Percentiles rank a stretch among this genome's conserved stretches.
phyloP scores from a whole-genome alignment of 2,113 vertebrate genomes.

The Pseudopodoces humilis region DNA sequence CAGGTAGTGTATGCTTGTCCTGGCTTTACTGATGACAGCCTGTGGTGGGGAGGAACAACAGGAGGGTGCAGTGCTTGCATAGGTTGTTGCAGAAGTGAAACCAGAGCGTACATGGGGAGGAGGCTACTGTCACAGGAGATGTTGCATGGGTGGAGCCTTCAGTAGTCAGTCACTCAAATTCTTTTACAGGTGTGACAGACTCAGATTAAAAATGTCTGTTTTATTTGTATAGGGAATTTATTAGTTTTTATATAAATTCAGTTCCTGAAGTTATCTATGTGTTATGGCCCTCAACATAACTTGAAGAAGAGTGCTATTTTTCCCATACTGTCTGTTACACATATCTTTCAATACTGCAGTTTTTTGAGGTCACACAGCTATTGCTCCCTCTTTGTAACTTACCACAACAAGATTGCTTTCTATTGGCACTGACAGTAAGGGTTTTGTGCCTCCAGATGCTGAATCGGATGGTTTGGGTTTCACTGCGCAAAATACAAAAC shows the following conservation, averaged over 20 bases:
- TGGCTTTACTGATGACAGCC: background rate
- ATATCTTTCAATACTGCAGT: background rate
- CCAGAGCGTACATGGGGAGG: fast-evolving
- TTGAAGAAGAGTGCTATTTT: background rate
- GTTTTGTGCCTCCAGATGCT: background rate
- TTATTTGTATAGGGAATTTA: background rate
- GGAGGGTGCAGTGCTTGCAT: background rate
- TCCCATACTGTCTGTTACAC: background rate
- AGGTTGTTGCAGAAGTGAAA: background rate
- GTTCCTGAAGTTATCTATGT: background rate
- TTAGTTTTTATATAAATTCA: background rate
- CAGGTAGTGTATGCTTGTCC: background rate
- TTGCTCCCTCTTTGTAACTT: background rate
- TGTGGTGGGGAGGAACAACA: background rate
- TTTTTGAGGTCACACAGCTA: background rate
- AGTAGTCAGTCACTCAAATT: background rate
- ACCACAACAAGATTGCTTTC: background rate
- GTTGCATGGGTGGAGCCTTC: background rate
- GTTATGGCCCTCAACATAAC: background rate
- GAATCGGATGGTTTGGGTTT: background rate
- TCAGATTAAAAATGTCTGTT: background rate
- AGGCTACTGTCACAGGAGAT: fast-evolving
- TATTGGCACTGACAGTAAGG: background rate
- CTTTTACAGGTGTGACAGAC: background rate
- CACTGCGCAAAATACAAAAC: background rate